phyloP scores from a whole-genome alignment of 2,888 invertebrate species.

The Hoplodrina blanda region DNA sequence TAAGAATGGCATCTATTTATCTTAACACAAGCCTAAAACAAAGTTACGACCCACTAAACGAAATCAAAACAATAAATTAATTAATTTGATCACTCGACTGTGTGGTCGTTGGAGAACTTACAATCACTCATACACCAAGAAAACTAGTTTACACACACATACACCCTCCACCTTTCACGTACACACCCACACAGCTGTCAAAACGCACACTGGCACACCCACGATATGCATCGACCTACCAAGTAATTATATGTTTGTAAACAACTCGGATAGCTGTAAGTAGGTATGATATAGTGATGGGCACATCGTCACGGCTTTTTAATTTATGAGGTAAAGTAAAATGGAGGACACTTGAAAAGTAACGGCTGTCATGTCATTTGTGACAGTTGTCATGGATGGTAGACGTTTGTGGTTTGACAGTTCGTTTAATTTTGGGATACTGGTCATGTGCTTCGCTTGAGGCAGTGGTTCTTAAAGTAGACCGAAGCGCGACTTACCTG shows the following conservation, averaged over 20 bases:
- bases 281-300: slow-evolving; percentile 70
- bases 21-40: neutral
- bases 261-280: slow-evolving; percentile 72
- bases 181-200: slow-evolving; percentile 54
- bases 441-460: neutral
- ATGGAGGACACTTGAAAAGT: slow-evolving; percentile 21
- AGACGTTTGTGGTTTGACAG: slow-evolving; percentile 2
- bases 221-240: slow-evolving; percentile 90
- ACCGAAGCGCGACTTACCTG: too few species aligned
- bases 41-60: slow-evolving; percentile 13
- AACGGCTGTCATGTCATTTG: slow-evolving; percentile 42
- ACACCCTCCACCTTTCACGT: slow-evolving; percentile 12
- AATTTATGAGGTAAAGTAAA: slow-evolving; percentile 40
- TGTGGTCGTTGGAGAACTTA: slow-evolving; percentile 75
- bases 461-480: too few species aligned
- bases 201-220: slow-evolving; percentile 69
- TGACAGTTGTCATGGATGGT: slow-evolving; percentile 46
- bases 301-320: slow-evolving; percentile 59
- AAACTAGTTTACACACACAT: slow-evolving; percentile 82
- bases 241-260: slow-evolving; percentile 90
- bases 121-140: slow-evolving; percentile 78
- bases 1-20: too few species aligned
- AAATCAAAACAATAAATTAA: slow-evolving; percentile 67
- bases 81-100: slow-evolving; percentile 77
- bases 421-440: neutral